These are phyloP conservation scores for Menura novaehollandiae DNA, from an alignment of 2,113 vertebrate species.

Conservation along the genomic window DNA sequence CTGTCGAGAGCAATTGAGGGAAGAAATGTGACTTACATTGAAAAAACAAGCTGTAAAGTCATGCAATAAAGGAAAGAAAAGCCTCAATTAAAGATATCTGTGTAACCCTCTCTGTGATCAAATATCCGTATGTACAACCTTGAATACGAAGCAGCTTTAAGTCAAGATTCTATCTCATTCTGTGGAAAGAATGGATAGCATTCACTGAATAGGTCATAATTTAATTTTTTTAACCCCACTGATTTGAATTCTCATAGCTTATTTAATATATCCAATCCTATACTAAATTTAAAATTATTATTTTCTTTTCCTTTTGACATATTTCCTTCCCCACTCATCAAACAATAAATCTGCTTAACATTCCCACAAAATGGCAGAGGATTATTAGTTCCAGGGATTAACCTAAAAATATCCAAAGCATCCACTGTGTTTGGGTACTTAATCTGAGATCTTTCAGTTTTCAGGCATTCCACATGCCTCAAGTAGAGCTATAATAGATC, in stretches of 20 bases:
- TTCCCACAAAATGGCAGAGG: background rate
- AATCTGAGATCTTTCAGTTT: constrained; percentile 2
- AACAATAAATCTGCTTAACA: constrained; percentile 26
- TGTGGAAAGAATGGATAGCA: background rate
- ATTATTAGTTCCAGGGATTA: constrained; percentile 33
- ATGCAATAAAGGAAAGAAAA: background rate
- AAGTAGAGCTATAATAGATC: background rate
- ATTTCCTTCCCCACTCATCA: background rate
- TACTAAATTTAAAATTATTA: background rate
- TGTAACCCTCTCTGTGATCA: background rate
- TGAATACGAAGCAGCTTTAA: background rate
- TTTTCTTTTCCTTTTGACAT: background rate
- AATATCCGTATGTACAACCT: background rate
- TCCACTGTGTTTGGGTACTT: background rate
- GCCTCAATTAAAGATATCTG: background rate
- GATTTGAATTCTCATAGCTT: background rate
- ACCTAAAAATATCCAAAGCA: constrained; percentile 34
- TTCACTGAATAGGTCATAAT: background rate
- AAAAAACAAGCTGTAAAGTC: background rate
- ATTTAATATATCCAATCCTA: background rate
- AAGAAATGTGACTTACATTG: background rate
- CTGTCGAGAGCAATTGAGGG: background rate
- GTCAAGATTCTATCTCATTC: background rate
- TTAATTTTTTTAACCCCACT: background rate
- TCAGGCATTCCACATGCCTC: background rate